Evolutionary conservation across 2,888 invertebrate species (phyloP), one percentile per base, ranked within the genome.

Genomic region (Chymomyza fuscimana): DNA sequence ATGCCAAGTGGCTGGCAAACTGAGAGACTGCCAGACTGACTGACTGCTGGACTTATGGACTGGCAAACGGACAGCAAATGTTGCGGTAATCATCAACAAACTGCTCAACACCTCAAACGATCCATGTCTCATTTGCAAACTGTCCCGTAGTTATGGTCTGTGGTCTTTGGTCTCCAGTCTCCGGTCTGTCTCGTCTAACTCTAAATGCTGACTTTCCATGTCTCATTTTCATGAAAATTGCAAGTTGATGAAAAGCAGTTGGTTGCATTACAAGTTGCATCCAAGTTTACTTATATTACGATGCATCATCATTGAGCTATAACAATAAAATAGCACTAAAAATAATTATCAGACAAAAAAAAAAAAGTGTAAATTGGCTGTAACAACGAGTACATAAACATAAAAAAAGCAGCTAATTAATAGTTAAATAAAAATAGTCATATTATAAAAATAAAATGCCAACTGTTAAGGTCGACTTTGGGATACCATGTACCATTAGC

Each of bases 281-380:
- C 7, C 32, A 9, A 32, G 32, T 32, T 32, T 32, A 32, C 4
- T 32, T 32, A 5, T 29, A 52, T 82, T 83, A 86, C 81, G 81
- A 86, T 82, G 87, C 87, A 87, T 84, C 84, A 87, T 87, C 84
- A 87, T 86, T 78, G 86, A 10, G 40, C 40, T 7, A 46, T 46
- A 82, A 87, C 86, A 87, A 85, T 85, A 88, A 85, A 85, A 87
- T 78, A 83, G 86, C 86, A 80, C 83, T 85, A 88, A 86, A 85
- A 87, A 85, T 85, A 85, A 85, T 86, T 80, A 86, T 87, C 86
- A 87, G 87, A 81, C 86, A 87, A 86, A 81, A 84, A 84, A 86
- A 84, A 84, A 84, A 86, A 82, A 84, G 83, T 36, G 67, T 67
- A 72, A 56, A 65, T 64, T 60, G 70, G 71, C 22, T 70, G 63